Evolutionary conservation across 2,797 vertebrate genomes (phyloP).

Genomic region (Urocyon cinereoargenteus): DNA sequence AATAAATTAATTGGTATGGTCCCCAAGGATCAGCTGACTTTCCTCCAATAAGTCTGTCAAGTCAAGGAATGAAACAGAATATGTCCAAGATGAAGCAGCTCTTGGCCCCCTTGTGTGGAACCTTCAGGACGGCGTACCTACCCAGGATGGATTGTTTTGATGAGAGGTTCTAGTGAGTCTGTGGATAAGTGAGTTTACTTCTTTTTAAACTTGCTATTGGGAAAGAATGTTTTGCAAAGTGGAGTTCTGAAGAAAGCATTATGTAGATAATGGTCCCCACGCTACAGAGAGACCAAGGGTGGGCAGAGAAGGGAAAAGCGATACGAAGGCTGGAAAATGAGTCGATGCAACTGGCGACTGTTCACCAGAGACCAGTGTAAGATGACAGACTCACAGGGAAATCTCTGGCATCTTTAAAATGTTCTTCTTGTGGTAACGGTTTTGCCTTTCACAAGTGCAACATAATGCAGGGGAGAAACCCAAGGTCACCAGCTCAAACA

Average conservation of each 20-base stretch:
- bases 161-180: slow-evolving; percentile 87
- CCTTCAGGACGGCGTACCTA: slow-evolving; percentile 70
- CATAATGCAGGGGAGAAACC: background rate
- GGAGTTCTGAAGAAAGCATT: background rate
- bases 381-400: background rate
- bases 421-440: too few relatives aligned
- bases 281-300: background rate
- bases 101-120: slow-evolving; percentile 69
- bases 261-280: background rate
- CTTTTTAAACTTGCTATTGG: background rate
- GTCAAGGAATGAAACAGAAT: slow-evolving; percentile 28
- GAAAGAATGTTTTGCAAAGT: background rate
- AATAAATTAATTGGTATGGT: background rate
- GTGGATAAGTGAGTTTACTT: slow-evolving; percentile 85
- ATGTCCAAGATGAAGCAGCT: slow-evolving; percentile 57
- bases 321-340: background rate
- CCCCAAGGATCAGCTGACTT: background rate
- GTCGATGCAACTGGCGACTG: background rate
- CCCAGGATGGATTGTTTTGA: slow-evolving; percentile 49
- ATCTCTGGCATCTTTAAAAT: background rate
- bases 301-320: background rate
- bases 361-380: background rate
- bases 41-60: background rate
- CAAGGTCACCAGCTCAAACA: background rate
- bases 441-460: background rate